Conservation (phyloP, 2,797 vertebrate species). For the Pelobates cultripes region DNA sequence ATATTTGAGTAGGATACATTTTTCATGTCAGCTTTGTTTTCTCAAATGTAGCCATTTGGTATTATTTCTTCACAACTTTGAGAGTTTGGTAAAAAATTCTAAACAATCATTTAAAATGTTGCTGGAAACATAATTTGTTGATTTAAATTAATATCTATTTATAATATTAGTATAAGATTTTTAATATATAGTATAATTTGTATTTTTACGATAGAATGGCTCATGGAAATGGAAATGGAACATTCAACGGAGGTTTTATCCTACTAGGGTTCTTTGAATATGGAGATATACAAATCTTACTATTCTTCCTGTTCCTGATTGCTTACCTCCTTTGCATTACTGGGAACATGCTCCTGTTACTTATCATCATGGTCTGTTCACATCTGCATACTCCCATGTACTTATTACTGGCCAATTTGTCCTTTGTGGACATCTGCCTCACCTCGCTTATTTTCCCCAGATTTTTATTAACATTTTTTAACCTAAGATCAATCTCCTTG, state of each 20-base stretch:
- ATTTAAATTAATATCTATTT: too few species aligned
- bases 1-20: too few species aligned
- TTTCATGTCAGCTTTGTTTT: too few species aligned
- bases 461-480: constrained; percentile 37
- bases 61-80: too few species aligned
- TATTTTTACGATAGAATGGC: background rate
- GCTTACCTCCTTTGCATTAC: constrained; percentile 56
- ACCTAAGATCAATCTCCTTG: constrained; percentile 53
- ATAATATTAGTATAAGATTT: too few species aligned
- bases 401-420: constrained; percentile 36
- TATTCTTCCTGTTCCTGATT: constrained; percentile 4
- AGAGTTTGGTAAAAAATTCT: too few species aligned
- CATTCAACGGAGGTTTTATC: constrained; percentile 3
- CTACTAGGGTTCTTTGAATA: constrained; percentile 22
- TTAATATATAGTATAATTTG: too few species aligned
- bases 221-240: constrained; percentile 15
- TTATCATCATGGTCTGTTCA: background rate
- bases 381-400: constrained; percentile 13
- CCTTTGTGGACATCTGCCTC: constrained; percentile 60
- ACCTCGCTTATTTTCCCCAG: constrained; percentile 53
- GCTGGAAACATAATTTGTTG: too few species aligned
- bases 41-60: too few species aligned
- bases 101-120: too few species aligned
- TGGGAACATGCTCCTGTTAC: constrained; percentile 7
- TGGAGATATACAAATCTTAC: background rate